Conservation (phyloP, 2,888 invertebrate genomes). For the Abscondita cerata region DNA sequence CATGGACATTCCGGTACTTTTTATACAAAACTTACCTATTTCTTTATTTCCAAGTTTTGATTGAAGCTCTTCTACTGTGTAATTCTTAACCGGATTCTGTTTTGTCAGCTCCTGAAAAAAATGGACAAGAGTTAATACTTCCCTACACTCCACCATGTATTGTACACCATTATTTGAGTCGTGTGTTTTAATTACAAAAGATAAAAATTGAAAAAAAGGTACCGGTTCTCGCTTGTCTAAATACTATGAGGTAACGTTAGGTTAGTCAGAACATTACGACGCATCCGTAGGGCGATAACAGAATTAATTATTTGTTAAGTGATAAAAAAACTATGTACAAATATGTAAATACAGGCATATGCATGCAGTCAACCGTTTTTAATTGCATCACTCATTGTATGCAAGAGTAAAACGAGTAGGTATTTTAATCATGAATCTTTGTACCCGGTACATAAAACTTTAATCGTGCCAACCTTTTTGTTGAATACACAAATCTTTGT, state of each 20-base stretch:
- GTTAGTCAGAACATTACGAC: slow-evolving; percentile 26
- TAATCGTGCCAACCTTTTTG: too few relatives aligned
- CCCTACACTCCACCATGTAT: background rate
- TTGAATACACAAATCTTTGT: too few relatives aligned
- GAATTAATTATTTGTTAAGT: slow-evolving; percentile 33
- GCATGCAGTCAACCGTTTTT: slow-evolving; percentile 13
- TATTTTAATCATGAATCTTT: too few relatives aligned
- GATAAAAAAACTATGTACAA: slow-evolving; percentile 28
- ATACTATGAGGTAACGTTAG: slow-evolving; percentile 17
- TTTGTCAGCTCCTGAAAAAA: slow-evolving; percentile 55
- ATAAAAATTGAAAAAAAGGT: background rate
- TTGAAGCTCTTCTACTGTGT: slow-evolving; percentile 55
- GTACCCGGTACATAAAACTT: too few relatives aligned
- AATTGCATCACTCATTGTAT: background rate
- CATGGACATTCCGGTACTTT: slow-evolving; percentile 2
- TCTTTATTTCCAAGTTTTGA: slow-evolving; percentile 53
- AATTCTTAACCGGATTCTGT: slow-evolving; percentile 48
- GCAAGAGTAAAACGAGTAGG: too few relatives aligned
- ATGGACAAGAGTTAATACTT: background rate
- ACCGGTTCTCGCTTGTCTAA: slow-evolving; percentile 8
- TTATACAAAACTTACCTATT: slow-evolving; percentile 46
- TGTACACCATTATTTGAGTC: background rate
- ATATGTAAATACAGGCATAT: slow-evolving; percentile 23
- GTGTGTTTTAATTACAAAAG: background rate
- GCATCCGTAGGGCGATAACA: slow-evolving; percentile 35